Percentiles rank a stretch among this genome's conserved stretches.
These are phyloP conservation scores for Ceriagrion tenellum DNA, from an alignment of 2,888 invertebrate species.

Conservation along the genomic window DNA sequence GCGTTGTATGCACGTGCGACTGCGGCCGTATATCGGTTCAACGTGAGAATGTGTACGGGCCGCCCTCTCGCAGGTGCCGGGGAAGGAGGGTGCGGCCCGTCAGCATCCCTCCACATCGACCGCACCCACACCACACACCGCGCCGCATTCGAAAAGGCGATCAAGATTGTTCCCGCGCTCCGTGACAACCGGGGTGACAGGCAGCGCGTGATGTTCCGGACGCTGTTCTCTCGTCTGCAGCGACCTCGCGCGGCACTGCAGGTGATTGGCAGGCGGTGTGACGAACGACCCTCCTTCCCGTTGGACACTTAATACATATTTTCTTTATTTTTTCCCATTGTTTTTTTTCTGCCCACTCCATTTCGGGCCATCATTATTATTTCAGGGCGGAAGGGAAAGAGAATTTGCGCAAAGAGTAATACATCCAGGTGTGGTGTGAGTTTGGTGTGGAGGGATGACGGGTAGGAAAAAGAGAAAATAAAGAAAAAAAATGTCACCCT, in stretches of 20 bases:
- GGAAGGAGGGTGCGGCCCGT: too few relatives aligned
- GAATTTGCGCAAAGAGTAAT: too few relatives aligned
- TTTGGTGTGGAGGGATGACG: background rate
- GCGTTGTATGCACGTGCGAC: too few relatives aligned
- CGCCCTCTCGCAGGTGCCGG: slow-evolving; percentile 43
- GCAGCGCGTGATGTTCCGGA: slow-evolving; percentile 18
- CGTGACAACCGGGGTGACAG: slow-evolving; percentile 38
- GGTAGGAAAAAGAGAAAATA: background rate
- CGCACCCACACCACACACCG: background rate
- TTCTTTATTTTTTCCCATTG: too few relatives aligned
- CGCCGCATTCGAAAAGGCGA: slow-evolving; percentile 24
- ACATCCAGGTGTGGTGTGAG: background rate
- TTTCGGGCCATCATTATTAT: slow-evolving; percentile 12
- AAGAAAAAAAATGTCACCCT: background rate
- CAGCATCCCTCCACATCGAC: too few relatives aligned
- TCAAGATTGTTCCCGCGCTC: slow-evolving; percentile 1
- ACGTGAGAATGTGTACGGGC: background rate
- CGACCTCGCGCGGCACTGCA: background rate
- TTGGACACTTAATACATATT: too few relatives aligned
- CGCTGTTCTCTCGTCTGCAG: slow-evolving; percentile 2
- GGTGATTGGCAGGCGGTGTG: too few relatives aligned
- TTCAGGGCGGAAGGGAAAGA: background rate
- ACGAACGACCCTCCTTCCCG: too few relatives aligned
- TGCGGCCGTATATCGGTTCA: too few relatives aligned
- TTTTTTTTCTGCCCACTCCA: too few relatives aligned